Evolutionary conservation across 2,113 vertebrate species (phyloP).

Genomic region (Thermophis baileyi): DNA sequence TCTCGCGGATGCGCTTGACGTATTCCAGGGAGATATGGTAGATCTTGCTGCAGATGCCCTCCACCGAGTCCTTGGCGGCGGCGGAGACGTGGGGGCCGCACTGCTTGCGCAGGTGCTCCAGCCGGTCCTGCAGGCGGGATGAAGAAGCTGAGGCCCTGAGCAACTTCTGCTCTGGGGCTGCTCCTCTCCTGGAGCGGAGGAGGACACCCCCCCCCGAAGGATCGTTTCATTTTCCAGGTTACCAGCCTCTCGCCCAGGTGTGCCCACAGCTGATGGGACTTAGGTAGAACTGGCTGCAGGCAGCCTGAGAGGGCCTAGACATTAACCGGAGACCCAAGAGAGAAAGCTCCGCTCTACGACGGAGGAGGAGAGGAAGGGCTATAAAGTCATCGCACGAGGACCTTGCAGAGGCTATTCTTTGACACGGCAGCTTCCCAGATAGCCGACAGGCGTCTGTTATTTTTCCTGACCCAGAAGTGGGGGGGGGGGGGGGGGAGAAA

Average conservation of each 20-base stretch:
- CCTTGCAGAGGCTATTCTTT: not conserved
- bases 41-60: constrained; percentile 98
- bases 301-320: not conserved
- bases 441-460: rapidly evolving
- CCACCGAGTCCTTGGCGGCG: constrained; percentile 94
- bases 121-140: constrained; percentile 79
- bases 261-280: not conserved
- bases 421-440: not conserved
- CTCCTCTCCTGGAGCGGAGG: not conserved
- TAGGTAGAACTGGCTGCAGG: not conserved
- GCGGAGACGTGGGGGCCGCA: constrained; percentile 92
- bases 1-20: constrained; percentile 86
- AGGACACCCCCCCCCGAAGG: too few relatives aligned
- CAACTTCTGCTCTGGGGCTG: rapidly evolving
- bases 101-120: constrained; percentile 93
- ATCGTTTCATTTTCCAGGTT: too few relatives aligned
- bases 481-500: not conserved
- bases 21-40: constrained; percentile 95
- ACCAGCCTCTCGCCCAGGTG: not conserved
- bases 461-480: not conserved
- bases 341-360: not conserved
- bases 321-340: not conserved
- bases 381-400: not conserved
- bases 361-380: not conserved
- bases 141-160: not conserved